These are phyloP conservation scores for Monopis laevigella DNA, from an alignment of 2,888 invertebrate genomes.

Conservation along the genomic window DNA sequence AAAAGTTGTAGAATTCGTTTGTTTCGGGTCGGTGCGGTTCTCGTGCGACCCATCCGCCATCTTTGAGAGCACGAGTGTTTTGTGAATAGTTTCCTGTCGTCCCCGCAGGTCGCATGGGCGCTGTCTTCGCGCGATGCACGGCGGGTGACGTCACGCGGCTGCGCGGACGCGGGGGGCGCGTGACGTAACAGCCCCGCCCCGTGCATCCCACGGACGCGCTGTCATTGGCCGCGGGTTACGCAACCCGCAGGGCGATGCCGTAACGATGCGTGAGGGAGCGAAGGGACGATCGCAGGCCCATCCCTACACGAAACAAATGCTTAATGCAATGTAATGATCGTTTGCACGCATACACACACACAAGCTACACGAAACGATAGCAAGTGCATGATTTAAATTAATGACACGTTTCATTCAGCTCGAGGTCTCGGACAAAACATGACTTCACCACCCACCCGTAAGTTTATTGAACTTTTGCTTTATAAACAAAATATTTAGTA, in stretches of 20 bases:
- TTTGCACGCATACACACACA: constrained; percentile 28
- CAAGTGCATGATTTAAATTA: constrained; percentile 33
- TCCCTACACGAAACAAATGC: constrained; percentile 50
- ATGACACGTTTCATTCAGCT: constrained; percentile 8
- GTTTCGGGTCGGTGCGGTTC: constrained; percentile 68
- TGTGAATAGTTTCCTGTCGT: constrained; percentile 42
- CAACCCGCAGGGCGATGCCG: constrained; percentile 55
- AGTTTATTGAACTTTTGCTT: constrained; percentile 8
- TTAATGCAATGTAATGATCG: constrained; percentile 49
- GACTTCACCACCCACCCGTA: neutral
- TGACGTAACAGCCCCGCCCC: constrained; percentile 66
- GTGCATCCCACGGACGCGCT: constrained; percentile 56
- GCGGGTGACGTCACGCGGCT: constrained; percentile 61
- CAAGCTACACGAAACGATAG: constrained; percentile 25
- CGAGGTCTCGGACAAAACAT: neutral
- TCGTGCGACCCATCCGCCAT: constrained; percentile 83
- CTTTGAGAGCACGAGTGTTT: constrained; percentile 77
- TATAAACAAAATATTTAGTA: no score
- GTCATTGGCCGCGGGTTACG: constrained; percentile 65
- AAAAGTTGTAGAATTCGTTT: constrained; percentile 66
- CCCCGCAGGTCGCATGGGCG: constrained; percentile 32
- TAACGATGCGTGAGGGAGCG: constrained; percentile 53
- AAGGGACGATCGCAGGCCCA: constrained; percentile 38
- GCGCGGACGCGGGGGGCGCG: constrained; percentile 53
- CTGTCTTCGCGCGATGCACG: constrained; percentile 19